Evolutionary conservation across 2,888 invertebrate species (phyloP), one percentile per base, ranked within the genome.

Genomic region (Phaonia tiefii): DNA sequence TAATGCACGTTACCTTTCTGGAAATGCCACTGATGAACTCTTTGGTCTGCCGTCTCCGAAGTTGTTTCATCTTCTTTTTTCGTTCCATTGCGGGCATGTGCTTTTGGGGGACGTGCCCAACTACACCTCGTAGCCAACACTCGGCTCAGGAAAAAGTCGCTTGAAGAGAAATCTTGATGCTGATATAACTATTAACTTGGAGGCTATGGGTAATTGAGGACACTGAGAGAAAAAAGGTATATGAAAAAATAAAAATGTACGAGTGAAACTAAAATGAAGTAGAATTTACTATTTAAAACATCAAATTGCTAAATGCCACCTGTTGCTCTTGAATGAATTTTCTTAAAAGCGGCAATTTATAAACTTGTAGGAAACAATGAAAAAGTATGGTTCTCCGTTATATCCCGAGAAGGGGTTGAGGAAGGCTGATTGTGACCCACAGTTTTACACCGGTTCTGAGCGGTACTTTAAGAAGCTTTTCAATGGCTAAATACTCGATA

Each of bases 131-230:
- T 60, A 69, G 79, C 77, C 73, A 42, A 79, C 46, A 80, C 74
- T 66, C 73, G 65, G 75, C 66, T 73, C 78, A 80, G 71, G 75
- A 69, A n/a, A n/a, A 74, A 71, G 73, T 70, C 70, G 79, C 80
- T 69, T 69, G 20, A 44, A 70, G 70, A 73, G 81, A 85, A 84
- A 79, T 83, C 84, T 81, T 85, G 85, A 86, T 85, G 85, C 86
- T 87, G 86, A 88, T 88, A 87, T 86, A 88, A 86, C 87, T 86
- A 87, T 88, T 88, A 87, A 86, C 85, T 85, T 82, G 4, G 77
- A 74, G 77, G 73, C 13, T 67, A 69, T 13, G 37, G 25, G 20
- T 79, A 76, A 75, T 75, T 79, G 71, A 70, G 10, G 60, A 51
- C 72, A 76, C 65, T 60, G 31, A 44, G 39, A 75, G 39, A 79